Conservation (phyloP, 2,888 invertebrate genomes). For the Chymomyza procnemis region DNA sequence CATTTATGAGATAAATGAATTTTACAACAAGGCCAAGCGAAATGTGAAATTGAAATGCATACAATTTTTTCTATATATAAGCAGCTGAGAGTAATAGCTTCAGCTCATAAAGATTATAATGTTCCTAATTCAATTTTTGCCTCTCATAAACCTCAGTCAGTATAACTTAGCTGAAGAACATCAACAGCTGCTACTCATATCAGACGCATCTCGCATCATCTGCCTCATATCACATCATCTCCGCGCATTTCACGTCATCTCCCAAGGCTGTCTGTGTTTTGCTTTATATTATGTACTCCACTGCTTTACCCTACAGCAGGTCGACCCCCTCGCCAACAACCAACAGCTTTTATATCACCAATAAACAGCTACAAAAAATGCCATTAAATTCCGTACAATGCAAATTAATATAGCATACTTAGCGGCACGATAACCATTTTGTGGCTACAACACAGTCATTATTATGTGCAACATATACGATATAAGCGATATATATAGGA, state of each 20-base stretch:
- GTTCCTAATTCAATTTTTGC: too few relatives aligned
- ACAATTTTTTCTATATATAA: too few relatives aligned
- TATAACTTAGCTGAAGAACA: too few relatives aligned
- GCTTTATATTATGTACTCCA: conserved; percentile 46
- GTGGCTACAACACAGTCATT: conserved; percentile 31
- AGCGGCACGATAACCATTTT: conserved; percentile 49
- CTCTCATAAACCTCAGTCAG: too few relatives aligned
- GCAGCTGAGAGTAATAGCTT: too few relatives aligned
- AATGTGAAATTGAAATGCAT: too few relatives aligned
- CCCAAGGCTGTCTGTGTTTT: not conserved
- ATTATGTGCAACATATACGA: not conserved
- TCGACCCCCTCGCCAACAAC: not conserved
- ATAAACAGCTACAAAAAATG: not conserved
- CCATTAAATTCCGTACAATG: conserved; percentile 50
- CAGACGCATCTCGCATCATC: not conserved
- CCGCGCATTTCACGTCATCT: not conserved
- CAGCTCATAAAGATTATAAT: too few relatives aligned
- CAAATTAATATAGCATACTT: conserved; percentile 70
- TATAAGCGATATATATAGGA: conserved; percentile 3
- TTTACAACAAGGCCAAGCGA: too few relatives aligned
- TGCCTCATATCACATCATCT: not conserved
- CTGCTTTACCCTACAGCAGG: conserved; percentile 37
- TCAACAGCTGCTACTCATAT: too few relatives aligned
- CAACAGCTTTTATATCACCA: not conserved
- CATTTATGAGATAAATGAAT: too few relatives aligned